phyloP scores from a whole-genome alignment of 2,888 invertebrate species.

The Drosophila neonasuta region DNA sequence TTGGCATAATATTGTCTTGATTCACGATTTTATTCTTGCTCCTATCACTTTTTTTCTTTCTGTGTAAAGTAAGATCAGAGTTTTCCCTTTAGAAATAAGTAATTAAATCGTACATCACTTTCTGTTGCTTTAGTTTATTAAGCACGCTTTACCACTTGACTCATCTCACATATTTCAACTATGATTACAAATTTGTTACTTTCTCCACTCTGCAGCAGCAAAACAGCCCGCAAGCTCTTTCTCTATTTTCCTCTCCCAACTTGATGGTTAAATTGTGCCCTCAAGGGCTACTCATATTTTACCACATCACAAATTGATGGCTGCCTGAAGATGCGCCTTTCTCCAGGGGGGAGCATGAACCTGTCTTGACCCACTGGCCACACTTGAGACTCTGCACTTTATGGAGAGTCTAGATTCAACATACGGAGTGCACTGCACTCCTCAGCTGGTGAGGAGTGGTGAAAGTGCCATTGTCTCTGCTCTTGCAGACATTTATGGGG shows the following conservation, averaged over 20 bases:
- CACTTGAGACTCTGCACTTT: conserved; percentile 24
- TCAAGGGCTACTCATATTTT: conserved; percentile 15
- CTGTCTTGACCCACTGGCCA: conserved; percentile 30
- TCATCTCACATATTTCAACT: not conserved
- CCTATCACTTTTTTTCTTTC: too few relatives aligned
- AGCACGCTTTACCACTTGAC: not conserved
- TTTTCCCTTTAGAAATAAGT: too few relatives aligned
- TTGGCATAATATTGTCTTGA: too few relatives aligned
- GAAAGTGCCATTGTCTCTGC: conserved; percentile 61
- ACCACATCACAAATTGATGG: conserved; percentile 9
- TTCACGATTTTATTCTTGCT: too few relatives aligned
- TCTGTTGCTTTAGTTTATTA: not conserved
- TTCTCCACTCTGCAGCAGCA: conserved; percentile 1
- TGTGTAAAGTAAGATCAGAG: too few relatives aligned
- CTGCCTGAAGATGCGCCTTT: conserved; percentile 27
- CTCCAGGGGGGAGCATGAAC: conserved; percentile 35
- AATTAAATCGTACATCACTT: not conserved
- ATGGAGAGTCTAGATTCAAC: conserved; percentile 7
- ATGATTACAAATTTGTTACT: conserved; percentile 4
- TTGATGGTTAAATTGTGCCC: not conserved
- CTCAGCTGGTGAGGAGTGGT: conserved; percentile 29
- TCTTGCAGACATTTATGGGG: conserved; percentile 64
- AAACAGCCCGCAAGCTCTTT: not conserved
- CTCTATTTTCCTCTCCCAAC: not conserved
- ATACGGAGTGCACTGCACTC: not conserved